Percentiles rank a stretch among this genome's conserved stretches.
Conservation (phyloP, 2,113 vertebrate species). For the Meleagris gallopavo region DNA sequence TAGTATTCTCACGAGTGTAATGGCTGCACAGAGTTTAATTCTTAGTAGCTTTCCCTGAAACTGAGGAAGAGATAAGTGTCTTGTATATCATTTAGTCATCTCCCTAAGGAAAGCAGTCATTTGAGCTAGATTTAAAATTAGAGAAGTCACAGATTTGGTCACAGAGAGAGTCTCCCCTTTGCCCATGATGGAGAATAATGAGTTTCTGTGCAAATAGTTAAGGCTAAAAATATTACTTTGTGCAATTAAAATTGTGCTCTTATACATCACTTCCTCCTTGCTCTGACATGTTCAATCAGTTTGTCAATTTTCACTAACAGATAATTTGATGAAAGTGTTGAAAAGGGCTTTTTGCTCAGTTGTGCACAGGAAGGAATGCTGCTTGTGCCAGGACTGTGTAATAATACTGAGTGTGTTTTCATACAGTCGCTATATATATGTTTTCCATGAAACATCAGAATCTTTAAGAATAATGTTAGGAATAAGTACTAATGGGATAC, state of each 20-base stretch:
- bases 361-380: background rate
- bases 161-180: constrained; percentile 49
- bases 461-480: background rate
- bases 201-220: constrained; percentile 53
- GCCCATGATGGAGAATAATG: constrained; percentile 51
- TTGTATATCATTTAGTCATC: constrained; percentile 56
- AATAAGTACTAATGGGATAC: background rate
- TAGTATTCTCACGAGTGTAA: constrained; percentile 50
- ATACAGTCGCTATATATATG: background rate
- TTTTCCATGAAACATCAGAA: background rate
- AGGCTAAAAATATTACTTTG: constrained; percentile 69
- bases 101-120: constrained; percentile 36
- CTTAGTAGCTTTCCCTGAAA: constrained; percentile 44
- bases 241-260: constrained; percentile 68
- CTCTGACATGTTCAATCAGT: constrained; percentile 79
- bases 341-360: constrained; percentile 12
- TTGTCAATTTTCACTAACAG: constrained; percentile 76
- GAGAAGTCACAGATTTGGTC: constrained; percentile 49
- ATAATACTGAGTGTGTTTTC: background rate
- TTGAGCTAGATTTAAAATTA: constrained; percentile 59
- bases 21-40: constrained; percentile 40
- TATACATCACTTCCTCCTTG: constrained; percentile 73
- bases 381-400: constrained; percentile 32
- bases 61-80: constrained; percentile 21
- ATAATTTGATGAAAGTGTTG: constrained; percentile 75